Evolutionary conservation across 2,888 invertebrate genomes (phyloP), one percentile per base, ranked within the genome.

Genomic region (Trissolcus brochymenae): DNA sequence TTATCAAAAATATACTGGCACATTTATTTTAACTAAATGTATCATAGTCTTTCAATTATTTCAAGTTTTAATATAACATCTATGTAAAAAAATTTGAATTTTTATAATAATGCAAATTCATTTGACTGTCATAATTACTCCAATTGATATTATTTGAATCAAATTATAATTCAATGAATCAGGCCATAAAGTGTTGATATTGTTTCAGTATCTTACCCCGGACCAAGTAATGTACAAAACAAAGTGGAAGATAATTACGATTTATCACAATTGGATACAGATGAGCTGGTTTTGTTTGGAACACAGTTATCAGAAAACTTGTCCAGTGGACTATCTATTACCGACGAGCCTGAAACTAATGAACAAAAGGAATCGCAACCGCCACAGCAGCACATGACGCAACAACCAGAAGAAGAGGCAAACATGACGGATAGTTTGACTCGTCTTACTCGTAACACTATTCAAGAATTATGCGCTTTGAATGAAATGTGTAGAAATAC

Each of bases 251-350:
- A 86, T 62, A 86, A 90, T 71, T 81, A 87, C 74, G 87, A 84
- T 70, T 83, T 87, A 19, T 85, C 86, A 59, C 86, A 86, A 62
- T 79, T 90, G 4, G 88, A 90, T 79, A 90, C 90, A 0, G 88
- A 87, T 7, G 90, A 90, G 51, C 80, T 90, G 11, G 87, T 86
- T 4, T 81, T 87, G 17, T 87, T 90, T 55, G 88, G 90, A 7
- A 88, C 87, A 21, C 87, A 88, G 59, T 84, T 91, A 11, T 90
- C 91, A 0, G 90, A 90, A 51, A 90, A 89, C 80, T 84, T 91
- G 4, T 90, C 90, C 1, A 89, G 88, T 76, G 90, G 90, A 80
- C 83, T 91, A 56, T 90, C 90, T 0, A 84, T 91, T 66, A 89
- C 89, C 4, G 65, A 70, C 1, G 91, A 91, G 67, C 57, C 82